Percentiles rank a stretch among this genome's conserved stretches.
These are phyloP conservation scores for Pediacus dermestoides DNA, from an alignment of 2,888 invertebrate genomes.

Conservation along the genomic window DNA sequence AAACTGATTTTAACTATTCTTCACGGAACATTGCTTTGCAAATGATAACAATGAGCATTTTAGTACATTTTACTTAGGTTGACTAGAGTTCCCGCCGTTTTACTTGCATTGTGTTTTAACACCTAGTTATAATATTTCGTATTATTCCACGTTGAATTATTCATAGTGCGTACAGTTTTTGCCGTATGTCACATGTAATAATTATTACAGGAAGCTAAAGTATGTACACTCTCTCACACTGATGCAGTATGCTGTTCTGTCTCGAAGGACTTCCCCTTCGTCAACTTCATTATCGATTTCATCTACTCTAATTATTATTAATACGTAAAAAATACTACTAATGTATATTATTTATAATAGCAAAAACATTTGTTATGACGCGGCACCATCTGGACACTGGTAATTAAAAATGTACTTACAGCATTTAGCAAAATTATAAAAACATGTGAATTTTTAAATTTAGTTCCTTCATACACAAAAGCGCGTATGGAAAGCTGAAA, in stretches of 20 bases:
- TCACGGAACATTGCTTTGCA: slow-evolving; percentile 2
- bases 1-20: slow-evolving; percentile 4
- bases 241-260: not conserved
- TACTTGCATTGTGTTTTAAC: slow-evolving; percentile 5
- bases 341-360: too few species aligned
- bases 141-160: slow-evolving; percentile 19
- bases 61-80: slow-evolving; percentile 1
- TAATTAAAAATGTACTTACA: too few species aligned
- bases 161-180: slow-evolving; percentile 21
- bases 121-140: slow-evolving; percentile 5
- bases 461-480: too few species aligned
- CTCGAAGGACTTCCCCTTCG: slow-evolving; percentile 4
- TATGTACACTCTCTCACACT: too few species aligned
- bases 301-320: too few species aligned
- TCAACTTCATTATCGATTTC: slow-evolving; percentile 4
- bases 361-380: too few species aligned
- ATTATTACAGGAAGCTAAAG: slow-evolving; percentile 2
- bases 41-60: slow-evolving; percentile 4
- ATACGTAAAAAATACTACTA: too few species aligned
- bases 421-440: too few species aligned
- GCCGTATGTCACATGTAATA: slow-evolving; percentile 16
- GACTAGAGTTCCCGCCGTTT: slow-evolving; percentile 3
- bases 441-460: too few species aligned
- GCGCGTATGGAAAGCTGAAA: too few species aligned
- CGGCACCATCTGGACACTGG: too few species aligned